Conservation (phyloP, 2,888 invertebrate genomes). For the Syritta pipiens region DNA sequence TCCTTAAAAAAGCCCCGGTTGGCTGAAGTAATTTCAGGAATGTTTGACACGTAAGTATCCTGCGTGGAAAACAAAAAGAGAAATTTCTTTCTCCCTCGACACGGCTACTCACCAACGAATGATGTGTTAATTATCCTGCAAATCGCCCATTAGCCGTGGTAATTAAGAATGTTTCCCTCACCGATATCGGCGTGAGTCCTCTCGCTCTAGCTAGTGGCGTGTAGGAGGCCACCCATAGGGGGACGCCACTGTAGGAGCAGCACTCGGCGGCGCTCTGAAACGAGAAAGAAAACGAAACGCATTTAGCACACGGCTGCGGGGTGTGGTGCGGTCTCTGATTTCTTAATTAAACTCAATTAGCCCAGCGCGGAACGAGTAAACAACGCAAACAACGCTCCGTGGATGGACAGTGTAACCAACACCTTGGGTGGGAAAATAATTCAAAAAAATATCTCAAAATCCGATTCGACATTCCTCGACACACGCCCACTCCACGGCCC, state of each 20-base stretch:
- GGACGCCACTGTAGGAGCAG: not conserved
- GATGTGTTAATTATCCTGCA: conserved; percentile 59
- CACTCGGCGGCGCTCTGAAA: conserved; percentile 24
- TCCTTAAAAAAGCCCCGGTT: no score
- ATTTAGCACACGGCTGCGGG: not conserved
- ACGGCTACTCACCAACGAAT: conserved; percentile 28
- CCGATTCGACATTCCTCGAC: conserved; percentile 28
- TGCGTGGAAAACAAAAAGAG: not conserved
- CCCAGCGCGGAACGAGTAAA: conserved; percentile 2
- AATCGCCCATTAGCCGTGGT: conserved; percentile 60
- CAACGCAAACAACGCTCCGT: conserved; percentile 3
- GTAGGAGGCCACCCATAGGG: conserved; percentile 32
- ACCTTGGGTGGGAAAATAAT: conserved; percentile 41
- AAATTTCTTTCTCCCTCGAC: not conserved
- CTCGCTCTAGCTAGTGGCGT: not conserved
- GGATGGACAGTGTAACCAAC: conserved; percentile 39
- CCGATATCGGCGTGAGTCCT: conserved; percentile 5
- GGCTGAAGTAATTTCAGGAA: not conserved
- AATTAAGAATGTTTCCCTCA: conserved; percentile 39
- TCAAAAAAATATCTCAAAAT: conserved; percentile 41
- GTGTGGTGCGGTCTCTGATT: not conserved
- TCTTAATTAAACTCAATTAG: conserved; percentile 56
- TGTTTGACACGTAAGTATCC: not conserved
- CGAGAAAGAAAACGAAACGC: conserved; percentile 9
- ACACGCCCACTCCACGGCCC: not conserved